Conservation (phyloP, 2,113 vertebrate genomes). For the Carassius gibelio region DNA sequence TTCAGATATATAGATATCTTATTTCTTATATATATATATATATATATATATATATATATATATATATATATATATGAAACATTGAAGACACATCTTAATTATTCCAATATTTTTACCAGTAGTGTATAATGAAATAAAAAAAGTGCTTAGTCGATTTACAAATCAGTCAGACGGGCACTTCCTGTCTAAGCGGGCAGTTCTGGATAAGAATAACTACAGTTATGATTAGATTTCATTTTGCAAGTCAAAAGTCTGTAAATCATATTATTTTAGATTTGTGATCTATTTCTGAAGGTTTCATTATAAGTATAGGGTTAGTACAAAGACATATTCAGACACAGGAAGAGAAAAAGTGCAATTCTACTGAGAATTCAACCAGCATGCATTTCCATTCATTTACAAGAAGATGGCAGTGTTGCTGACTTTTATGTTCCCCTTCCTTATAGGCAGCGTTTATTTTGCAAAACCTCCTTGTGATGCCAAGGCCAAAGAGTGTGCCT, state of each 20-base stretch:
- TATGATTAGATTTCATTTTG: background rate
- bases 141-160: background rate
- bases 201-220: background rate
- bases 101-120: background rate
- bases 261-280: background rate
- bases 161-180: background rate
- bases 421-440: constrained; percentile 57
- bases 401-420: constrained; percentile 82
- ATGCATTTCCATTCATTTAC: constrained; percentile 66
- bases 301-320: background rate
- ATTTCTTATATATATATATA: too few species aligned
- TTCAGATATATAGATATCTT: too few species aligned
- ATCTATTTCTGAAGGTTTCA: background rate
- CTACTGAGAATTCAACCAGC: constrained; percentile 21
- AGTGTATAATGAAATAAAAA: background rate
- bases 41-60: too few species aligned
- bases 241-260: background rate
- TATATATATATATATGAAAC: too few species aligned
- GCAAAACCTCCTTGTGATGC: constrained; percentile 94
- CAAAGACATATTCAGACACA: background rate
- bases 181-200: background rate
- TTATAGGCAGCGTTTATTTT: constrained; percentile 92
- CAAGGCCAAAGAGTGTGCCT: constrained; percentile 81
- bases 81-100: too few species aligned
- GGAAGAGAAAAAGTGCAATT: background rate